phyloP scores from a whole-genome alignment of 2,888 invertebrate genomes.

The Zygogramma bicolorata region DNA sequence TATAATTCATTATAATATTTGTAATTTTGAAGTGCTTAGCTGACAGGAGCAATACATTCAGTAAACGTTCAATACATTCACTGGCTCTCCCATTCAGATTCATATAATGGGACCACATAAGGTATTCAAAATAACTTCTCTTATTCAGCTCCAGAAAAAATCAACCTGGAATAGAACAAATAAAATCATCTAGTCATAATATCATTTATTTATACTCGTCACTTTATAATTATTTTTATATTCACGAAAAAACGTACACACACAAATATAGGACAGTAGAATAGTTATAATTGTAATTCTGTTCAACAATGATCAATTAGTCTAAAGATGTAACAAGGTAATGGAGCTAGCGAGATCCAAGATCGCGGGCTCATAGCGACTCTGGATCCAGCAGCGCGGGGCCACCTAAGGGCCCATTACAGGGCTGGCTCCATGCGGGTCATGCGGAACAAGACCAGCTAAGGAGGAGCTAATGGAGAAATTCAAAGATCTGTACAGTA shows the following conservation, averaged over 20 bases:
- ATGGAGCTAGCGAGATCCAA: conserved; percentile 58
- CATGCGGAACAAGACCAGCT: conserved; percentile 24
- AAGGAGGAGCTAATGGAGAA: conserved; percentile 12
- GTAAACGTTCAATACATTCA: too few relatives aligned
- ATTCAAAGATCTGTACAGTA: conserved; percentile 11
- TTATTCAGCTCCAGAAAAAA: too few relatives aligned
- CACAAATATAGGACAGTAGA: conserved; percentile 66
- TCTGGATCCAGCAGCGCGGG: conserved; percentile 57
- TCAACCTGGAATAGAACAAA: too few relatives aligned
- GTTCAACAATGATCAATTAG: conserved; percentile 60
- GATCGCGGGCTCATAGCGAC: conserved; percentile 63
- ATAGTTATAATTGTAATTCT: conserved; percentile 60
- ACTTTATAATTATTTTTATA: conserved; percentile 39
- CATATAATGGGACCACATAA: too few relatives aligned
- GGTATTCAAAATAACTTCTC: too few relatives aligned
- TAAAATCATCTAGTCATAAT: conserved; percentile 25
- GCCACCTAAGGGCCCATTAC: conserved; percentile 47
- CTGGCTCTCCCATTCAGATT: too few relatives aligned
- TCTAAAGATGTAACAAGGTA: conserved; percentile 65
- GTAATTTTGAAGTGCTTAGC: too few relatives aligned
- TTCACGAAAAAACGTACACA: conserved; percentile 66
- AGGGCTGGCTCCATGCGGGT: conserved; percentile 29
- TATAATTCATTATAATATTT: too few relatives aligned
- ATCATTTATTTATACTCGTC: conserved; percentile 40
- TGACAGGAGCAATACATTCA: too few relatives aligned